Base-by-base conservation (phyloP, 2,113 vertebrate species). In the Eptatretus burgeri region DNA sequence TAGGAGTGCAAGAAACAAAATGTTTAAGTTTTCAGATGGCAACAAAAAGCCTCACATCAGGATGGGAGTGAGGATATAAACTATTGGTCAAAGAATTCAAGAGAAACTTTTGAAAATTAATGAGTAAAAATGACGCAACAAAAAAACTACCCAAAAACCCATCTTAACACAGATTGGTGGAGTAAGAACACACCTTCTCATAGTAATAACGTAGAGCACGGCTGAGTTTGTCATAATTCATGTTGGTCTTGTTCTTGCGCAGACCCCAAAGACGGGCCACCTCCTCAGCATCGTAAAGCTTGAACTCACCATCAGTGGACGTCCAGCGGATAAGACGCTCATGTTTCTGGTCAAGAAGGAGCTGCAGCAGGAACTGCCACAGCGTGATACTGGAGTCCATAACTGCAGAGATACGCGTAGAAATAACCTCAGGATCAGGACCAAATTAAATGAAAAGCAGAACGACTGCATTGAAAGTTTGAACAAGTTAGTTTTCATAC, bases 191-290 rank as follows among this genome's bases (percentile, higher is more conserved):
- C 27, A 96, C 89, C 85, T 96, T 96, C 69, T 94, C 89, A 1
- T 96, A 96, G 73, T 96, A 96, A 75, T 96, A 96, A 75, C 89
- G 75, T 73, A 93, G 85, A 2, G 88, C 89, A n/a, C 88, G 74
- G 75, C 88, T 94, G 70, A 96, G 82, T 70, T 94, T 96, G 72
- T 94, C 89, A 1, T 94, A 96, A 74, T 94, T 96, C 89, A 96
- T 96, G 68, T 79, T 93, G 65, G 86, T 86, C 70, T 94, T 96
- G 76, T 93, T 96, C 74, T 96, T 96, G 51, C 86, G 84, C 67
- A 85, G 82, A 2, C 89, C 89, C 89, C 89, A 94, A 67, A 96
- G 80, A 53, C 81, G 79, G 70, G 89, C 89, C 74, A 96, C 89
- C 75, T 94, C 86, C 75, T 94, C 89, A 1, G 89, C 88, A 76